Base-by-base conservation (phyloP, 2,797 vertebrate species). In the Denticeps clupeoides region DNA sequence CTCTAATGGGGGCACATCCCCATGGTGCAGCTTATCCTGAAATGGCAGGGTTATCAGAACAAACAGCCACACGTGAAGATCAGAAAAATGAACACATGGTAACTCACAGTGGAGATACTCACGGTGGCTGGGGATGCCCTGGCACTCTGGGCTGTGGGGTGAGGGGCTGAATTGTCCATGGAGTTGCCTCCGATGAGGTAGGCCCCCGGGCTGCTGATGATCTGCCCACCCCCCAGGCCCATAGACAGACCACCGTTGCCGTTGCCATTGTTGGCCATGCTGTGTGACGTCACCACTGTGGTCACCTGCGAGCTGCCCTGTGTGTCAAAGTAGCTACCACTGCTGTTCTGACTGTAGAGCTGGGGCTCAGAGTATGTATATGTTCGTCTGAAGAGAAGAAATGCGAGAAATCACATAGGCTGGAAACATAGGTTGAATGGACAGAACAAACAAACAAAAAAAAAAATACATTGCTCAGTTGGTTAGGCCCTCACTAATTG, bases 81-180 rank as follows among this genome's bases (percentile, higher is more conserved):
- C 21, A 28, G 41, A 46, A 19, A 46, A 22, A 12, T 33, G 8
- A 25, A 10, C 7, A 11, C 29, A 21, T 10, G 32, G 31, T 15
- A 11, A 26, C n/a, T n/a, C n/a, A 12, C 27, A 7, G 18, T 7
- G 10, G 12, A 13, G 24, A 47, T 21, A 81, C 83, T 80, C 79
- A 99, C 94, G 80, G 93, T 99, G 61, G 93, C 93, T 11, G 94
- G 92, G 22, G 93, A 99, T 35, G 93, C 91, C 45, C 93, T 85
- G 43, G 91, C 89, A 1, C 89, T 84, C 77, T 96, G 93, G 19
- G 86, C 84, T 56, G 89, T 77, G 12, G 87, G 76, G 70, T 95
- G 93, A 53, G 90, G 79, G 62, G 83, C 72, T 54, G 85, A 63
- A 61, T 67, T 78, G 64, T 97, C 93, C 88, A 97, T 90, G 53